These are phyloP conservation scores for Pteropus alecto DNA, from an alignment of 2,113 vertebrate species.

Conservation along the genomic window DNA sequence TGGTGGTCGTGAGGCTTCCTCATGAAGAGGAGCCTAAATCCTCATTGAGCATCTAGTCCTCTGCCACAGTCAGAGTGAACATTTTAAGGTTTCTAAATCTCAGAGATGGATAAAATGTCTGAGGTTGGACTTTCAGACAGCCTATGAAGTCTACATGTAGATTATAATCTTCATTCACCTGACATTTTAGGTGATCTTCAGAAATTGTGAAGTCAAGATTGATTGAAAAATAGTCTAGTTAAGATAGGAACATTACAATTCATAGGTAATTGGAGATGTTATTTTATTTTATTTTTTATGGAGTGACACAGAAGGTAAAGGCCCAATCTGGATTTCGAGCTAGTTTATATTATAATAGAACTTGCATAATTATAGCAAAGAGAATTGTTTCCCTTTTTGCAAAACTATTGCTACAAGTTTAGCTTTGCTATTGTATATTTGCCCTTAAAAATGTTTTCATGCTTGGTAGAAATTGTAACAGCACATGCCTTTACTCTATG, in stretches of 20 bases:
- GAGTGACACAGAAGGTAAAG: not conserved
- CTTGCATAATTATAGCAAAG: conserved; percentile 7
- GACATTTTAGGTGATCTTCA: not conserved
- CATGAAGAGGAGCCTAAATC: not conserved
- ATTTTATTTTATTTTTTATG: not conserved
- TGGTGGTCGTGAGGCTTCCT: not conserved
- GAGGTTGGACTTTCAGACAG: not conserved
- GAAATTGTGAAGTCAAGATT: not conserved
- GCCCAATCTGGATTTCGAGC: not conserved
- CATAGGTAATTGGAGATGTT: not conserved
- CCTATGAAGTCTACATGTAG: not conserved
- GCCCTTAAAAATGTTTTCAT: not conserved
- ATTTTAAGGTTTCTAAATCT: not conserved
- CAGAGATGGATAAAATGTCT: not conserved
- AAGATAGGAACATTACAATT: not conserved
- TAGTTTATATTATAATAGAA: conserved; percentile 29
- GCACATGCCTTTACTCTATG: not conserved
- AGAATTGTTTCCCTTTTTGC: conserved; percentile 27
- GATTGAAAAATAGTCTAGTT: conserved; percentile 1
- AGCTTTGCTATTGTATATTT: conserved; percentile 35
- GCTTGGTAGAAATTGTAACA: not conserved
- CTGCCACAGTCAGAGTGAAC: not conserved
- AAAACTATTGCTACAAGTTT: not conserved
- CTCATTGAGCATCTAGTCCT: not conserved
- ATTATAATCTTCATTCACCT: not conserved